These are phyloP conservation scores for Drosophila tsacasi DNA, from an alignment of 1,140 invertebrate species.

Conservation along the genomic window DNA sequence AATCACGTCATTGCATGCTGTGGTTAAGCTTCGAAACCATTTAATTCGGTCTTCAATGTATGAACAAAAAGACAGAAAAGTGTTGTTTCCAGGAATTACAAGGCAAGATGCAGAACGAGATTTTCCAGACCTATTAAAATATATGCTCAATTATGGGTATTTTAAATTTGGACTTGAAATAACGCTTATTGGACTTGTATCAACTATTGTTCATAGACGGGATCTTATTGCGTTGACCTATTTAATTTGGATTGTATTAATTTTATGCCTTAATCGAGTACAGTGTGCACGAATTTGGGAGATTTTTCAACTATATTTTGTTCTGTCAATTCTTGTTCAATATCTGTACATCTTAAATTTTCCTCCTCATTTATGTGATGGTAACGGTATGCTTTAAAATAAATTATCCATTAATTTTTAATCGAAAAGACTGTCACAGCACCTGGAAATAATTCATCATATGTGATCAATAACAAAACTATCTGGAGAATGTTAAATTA, in stretches of 20 bases:
- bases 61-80: constrained; percentile 86
- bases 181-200: constrained; percentile 93
- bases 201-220: constrained; percentile 94
- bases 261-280: constrained; percentile 90
- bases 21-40: constrained; percentile 94
- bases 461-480: not conserved
- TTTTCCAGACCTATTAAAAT: constrained; percentile 92
- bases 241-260: constrained; percentile 91
- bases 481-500: constrained; percentile 24
- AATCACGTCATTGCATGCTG: constrained; percentile 93
- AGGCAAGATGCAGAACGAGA: constrained; percentile 93
- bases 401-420: not conserved
- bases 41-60: constrained; percentile 86
- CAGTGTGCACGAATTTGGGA: constrained; percentile 92
- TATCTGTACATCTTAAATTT: constrained; percentile 95
- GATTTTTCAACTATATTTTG: constrained; percentile 92
- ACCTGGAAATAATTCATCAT: not conserved
- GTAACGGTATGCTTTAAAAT: constrained; percentile 86
- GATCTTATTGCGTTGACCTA: constrained; percentile 96
- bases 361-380: constrained; percentile 91
- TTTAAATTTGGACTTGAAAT: constrained; percentile 98
- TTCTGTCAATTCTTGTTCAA: constrained; percentile 93
- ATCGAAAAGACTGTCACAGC: not conserved
- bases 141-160: constrained; percentile 95
- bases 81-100: constrained; percentile 94